Evolutionary conservation across 30 jellyfish, hydroid and myxozoan species (phyloP).

Genomic region (Sanderia malayensis): DNA sequence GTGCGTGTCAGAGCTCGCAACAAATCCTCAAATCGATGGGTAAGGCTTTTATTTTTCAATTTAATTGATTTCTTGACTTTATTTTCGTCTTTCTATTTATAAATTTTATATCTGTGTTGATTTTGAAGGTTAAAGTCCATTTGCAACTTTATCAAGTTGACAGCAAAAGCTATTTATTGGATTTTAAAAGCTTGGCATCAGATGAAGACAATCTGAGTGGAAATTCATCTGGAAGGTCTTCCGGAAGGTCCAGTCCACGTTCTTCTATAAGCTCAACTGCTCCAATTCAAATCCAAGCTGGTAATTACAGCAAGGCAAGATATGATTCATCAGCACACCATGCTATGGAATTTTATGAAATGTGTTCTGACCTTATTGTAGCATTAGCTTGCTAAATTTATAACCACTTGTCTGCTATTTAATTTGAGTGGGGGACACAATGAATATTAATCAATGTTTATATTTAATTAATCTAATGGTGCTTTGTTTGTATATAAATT

Average conservation of each 20-base stretch:
- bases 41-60: constrained; percentile 15
- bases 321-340: constrained; percentile 63
- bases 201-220: constrained; percentile 66
- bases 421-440: no score
- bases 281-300: constrained; percentile 39
- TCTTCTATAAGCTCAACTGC: constrained; percentile 57
- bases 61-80: neutral
- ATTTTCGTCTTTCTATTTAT: no score
- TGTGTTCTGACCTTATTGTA: constrained; percentile 80
- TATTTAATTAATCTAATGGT: no score
- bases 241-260: constrained; percentile 51
- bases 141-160: constrained; percentile 84
- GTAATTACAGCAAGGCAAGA: constrained; percentile 56
- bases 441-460: no score
- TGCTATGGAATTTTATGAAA: constrained; percentile 84
- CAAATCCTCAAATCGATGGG: constrained; percentile 67
- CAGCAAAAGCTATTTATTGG: constrained; percentile 75
- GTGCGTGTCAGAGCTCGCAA: constrained; percentile 67
- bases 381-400: constrained; percentile 93
- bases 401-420: no score
- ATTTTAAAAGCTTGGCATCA: constrained; percentile 85
- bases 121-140: constrained; percentile 59
- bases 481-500: no score
- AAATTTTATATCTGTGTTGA: no score
- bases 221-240: constrained; percentile 45